Base-by-base conservation (phyloP, 2,888 invertebrate genomes). In the Chymomyza amoena region DNA sequence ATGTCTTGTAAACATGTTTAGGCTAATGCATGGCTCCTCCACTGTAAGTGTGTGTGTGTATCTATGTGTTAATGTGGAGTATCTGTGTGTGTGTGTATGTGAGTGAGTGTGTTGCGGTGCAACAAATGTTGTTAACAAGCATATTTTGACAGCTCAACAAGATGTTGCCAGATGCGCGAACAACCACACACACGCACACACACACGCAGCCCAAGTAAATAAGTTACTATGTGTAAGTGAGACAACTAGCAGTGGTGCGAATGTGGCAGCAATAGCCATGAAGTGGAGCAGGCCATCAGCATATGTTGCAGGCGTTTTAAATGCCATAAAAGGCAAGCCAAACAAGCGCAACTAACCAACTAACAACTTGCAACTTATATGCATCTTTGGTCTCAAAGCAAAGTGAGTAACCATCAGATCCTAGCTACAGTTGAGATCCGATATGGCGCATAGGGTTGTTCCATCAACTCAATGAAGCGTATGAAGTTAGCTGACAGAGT, bases 151-250 rank as follows among this genome's bases (percentile, higher is more conserved):
- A 87, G 85, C 87, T 86, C 83, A 84, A 86, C 85, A 86, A 81
- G 81, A 85, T 86, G 84, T 87, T 86, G 86, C 84, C 84, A 85
- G 84, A 85, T 87, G 84, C 86, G 84, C 87, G 80, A 86, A 81
- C 78, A 79, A 73, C 65, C 72, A 16, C 72, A 5, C 70, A 73
- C 71, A 69, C 16, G 50, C 61, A 54, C 69, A 65, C 50, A 70
- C 54, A 39, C 39, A 20, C 3, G 18, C 66, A 60, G 9, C 65
- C 56, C 60, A 13, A 60, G 36, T 15, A 2, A 60, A 16, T 15
- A 2, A 61, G 1, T 20, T 20, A 45, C 13, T 1, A 4, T 4
- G 39, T 45, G 39, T 39, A 15, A 59, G n/a, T n/a, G 36, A 10
- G 36, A 61, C 39, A 28, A n/a, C 9, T 28, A 32, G 28, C 6